These are phyloP conservation scores for Pachycephus smyrnensis DNA, from an alignment of 2,888 invertebrate genomes.

Conservation along the genomic window DNA sequence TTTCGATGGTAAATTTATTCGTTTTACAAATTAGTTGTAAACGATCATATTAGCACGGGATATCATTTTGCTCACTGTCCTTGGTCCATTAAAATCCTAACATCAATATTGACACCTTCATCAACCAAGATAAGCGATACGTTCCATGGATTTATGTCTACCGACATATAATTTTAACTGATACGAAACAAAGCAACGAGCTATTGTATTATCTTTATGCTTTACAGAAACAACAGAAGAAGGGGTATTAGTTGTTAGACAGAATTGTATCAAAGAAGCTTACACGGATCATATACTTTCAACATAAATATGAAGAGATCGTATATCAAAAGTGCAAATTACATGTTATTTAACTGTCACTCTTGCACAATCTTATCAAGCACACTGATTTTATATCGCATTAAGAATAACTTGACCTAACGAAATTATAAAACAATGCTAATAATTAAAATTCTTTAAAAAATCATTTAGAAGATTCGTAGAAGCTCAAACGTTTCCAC, in stretches of 20 bases:
- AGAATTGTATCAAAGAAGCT: neutral
- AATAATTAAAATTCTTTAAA: neutral
- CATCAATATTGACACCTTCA: neutral
- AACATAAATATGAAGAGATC: neutral
- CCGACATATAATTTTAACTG: no score
- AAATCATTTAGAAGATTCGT: no score
- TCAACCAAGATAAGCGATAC: neutral
- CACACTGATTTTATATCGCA: neutral
- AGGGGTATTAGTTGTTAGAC: neutral
- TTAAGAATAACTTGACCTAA: neutral
- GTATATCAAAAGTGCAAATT: neutral
- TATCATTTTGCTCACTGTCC: no score
- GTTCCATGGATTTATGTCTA: no score
- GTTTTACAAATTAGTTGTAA: neutral
- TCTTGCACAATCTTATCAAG: neutral
- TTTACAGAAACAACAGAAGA: no score
- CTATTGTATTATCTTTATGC: no score
- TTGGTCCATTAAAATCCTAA: neutral
- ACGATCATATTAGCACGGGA: no score
- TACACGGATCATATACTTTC: neutral
- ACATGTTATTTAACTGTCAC: neutral
- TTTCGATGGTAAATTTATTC: neutral
- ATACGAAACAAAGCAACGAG: no score
- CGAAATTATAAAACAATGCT: neutral
- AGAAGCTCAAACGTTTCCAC: no score